Evolutionary conservation across 2,888 invertebrate species (phyloP).

Genomic region (Onchidella celtica): DNA sequence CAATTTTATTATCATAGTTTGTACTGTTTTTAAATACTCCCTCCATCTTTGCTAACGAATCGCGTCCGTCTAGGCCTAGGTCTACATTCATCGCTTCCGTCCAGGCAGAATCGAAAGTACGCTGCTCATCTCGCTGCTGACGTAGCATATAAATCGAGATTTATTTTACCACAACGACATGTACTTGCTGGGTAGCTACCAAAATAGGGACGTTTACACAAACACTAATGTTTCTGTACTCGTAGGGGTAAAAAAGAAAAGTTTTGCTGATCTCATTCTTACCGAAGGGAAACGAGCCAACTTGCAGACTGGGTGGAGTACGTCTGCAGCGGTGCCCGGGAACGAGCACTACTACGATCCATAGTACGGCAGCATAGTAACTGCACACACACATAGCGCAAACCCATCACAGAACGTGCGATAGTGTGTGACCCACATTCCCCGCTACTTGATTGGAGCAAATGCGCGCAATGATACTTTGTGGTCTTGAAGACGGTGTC

Average conservation of each 20-base stretch:
- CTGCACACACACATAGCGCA: constrained; percentile 56
- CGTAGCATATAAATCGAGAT: no score
- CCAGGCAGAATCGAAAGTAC: no score
- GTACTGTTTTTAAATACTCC: no score
- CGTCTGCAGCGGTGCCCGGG: constrained; percentile 45
- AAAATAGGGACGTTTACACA: no score
- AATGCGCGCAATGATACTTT: constrained; percentile 36
- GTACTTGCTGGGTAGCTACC: no score
- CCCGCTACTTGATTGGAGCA: constrained; percentile 54
- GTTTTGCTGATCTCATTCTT: constrained; percentile 36
- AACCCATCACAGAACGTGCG: constrained; percentile 45
- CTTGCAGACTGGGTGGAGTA: constrained; percentile 25
- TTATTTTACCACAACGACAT: no score
- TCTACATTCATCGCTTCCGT: no score
- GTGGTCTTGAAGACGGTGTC: constrained; percentile 43
- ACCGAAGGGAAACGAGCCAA: background rate
- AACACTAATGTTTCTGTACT: background rate
- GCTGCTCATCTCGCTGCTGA: no score
- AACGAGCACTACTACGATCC: constrained; percentile 51
- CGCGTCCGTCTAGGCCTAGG: no score
- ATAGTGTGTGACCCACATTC: constrained; percentile 53
- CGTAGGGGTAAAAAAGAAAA: no score
- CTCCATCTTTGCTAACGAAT: no score
- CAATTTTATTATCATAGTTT: no score
- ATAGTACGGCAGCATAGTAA: constrained; percentile 64